A percentile compares a stretch with the other conserved stretches of the same genome.
Evolutionary conservation across 2,113 vertebrate species (phyloP).

Genomic region (Himantopus leucocephalus): DNA sequence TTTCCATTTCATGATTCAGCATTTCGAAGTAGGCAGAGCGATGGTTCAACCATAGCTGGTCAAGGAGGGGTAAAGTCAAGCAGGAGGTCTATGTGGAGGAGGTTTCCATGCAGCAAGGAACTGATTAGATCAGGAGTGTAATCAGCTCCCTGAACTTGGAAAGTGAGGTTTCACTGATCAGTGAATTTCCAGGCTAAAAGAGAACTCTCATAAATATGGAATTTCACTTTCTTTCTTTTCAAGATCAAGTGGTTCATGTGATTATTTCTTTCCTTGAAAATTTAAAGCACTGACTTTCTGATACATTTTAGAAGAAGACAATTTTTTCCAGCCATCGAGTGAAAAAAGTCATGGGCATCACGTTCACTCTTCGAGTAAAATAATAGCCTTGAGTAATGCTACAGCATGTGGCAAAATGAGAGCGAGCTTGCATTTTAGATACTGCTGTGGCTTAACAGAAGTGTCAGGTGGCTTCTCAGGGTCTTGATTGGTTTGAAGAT

Average conservation of each 20-base stretch:
- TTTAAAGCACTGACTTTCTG: not conserved
- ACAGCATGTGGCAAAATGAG: not conserved
- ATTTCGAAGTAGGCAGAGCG: not conserved
- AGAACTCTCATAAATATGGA: conserved; percentile 48
- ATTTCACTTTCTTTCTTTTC: conserved; percentile 21
- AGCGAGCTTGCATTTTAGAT: not conserved
- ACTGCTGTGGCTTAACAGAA: not conserved
- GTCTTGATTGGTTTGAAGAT: not conserved
- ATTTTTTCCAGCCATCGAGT: not conserved
- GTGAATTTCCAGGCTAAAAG: conserved; percentile 28
- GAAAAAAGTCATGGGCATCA: not conserved
- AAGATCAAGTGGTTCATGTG: conserved; percentile 10
- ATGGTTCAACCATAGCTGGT: not conserved
- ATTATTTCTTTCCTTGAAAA: not conserved
- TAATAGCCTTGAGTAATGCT: not conserved
- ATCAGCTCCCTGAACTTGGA: conserved; percentile 53
- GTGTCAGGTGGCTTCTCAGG: not conserved
- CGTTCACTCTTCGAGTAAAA: conserved; percentile 13
- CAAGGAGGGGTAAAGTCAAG: not conserved
- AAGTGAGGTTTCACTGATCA: conserved; percentile 40
- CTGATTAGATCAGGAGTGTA: conserved; percentile 68
- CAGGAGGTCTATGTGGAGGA: not conserved
- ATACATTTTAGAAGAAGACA: not conserved
- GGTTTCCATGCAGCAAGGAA: conserved; percentile 41
- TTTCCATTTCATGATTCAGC: not conserved